Percentiles rank a stretch among this genome's conserved stretches.
These are phyloP conservation scores for Drosophila asahinai DNA, from an alignment of 1,140 invertebrate species.

Conservation along the genomic window DNA sequence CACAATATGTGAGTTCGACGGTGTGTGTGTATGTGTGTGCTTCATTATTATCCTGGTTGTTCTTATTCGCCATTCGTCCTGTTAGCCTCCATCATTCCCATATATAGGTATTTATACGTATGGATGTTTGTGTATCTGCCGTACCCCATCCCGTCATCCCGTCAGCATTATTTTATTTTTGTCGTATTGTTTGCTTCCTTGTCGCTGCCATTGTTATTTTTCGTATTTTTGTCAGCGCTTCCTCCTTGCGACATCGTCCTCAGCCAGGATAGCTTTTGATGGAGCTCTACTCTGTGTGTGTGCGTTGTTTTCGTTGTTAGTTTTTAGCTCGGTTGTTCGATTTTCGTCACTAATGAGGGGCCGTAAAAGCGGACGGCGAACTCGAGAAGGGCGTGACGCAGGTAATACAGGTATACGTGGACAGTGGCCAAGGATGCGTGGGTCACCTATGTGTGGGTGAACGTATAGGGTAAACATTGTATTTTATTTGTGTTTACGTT, in stretches of 20 bases:
- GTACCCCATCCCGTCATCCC: slow-evolving; percentile 38
- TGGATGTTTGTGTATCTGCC: slow-evolving; percentile 12
- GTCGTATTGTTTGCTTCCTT: slow-evolving; percentile 77
- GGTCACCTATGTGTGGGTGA: slow-evolving; percentile 1
- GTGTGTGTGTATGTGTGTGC: slow-evolving; percentile 21
- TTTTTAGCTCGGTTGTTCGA: slow-evolving; percentile 58
- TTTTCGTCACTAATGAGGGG: slow-evolving; percentile 79
- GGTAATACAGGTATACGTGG: slow-evolving; percentile 21
- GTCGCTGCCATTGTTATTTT: slow-evolving; percentile 71
- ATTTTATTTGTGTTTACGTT: slow-evolving; percentile 81
- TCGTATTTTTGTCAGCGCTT: slow-evolving; percentile 43
- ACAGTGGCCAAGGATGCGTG: slow-evolving; percentile 12
- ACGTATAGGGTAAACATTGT: slow-evolving; percentile 58
- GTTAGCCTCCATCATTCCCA: background rate
- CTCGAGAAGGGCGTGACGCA: slow-evolving; percentile 72
- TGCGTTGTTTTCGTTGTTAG: slow-evolving; percentile 45
- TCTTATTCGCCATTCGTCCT: slow-evolving; percentile 56
- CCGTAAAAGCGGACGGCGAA: slow-evolving; percentile 64
- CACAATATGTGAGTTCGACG: slow-evolving; percentile 27
- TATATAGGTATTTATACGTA: background rate
- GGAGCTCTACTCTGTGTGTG: slow-evolving; percentile 41
- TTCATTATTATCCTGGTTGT: slow-evolving; percentile 74
- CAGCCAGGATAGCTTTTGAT: slow-evolving; percentile 58
- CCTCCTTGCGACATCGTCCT: slow-evolving; percentile 18
- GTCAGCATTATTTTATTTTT: slow-evolving; percentile 65